phyloP scores from a whole-genome alignment of 2,888 invertebrate species.

The Drosophila kokeensis region DNA sequence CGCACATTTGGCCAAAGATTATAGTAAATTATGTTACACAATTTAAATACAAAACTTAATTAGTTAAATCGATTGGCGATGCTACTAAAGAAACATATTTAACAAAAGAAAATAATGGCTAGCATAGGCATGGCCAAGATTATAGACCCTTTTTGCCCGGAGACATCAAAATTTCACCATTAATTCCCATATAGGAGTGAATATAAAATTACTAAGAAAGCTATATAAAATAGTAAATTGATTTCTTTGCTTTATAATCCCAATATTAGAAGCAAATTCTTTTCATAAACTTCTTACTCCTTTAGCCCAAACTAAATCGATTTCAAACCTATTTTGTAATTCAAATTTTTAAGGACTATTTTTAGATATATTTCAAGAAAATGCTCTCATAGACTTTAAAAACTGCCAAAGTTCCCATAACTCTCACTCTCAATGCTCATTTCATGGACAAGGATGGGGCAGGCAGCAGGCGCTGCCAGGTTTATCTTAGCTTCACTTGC shows the following conservation, averaged over 20 bases:
- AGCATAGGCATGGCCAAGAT: neutral
- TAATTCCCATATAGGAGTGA: neutral
- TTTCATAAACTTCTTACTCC: neutral
- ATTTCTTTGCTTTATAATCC: neutral
- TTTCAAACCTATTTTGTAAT: neutral
- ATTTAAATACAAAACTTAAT: neutral
- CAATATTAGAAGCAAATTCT: neutral
- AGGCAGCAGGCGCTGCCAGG: conserved; percentile 8
- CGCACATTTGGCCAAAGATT: neutral
- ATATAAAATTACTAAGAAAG: neutral
- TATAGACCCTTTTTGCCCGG: neutral
- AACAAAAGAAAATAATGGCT: neutral
- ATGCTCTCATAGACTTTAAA: neutral
- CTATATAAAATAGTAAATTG: neutral
- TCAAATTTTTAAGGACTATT: neutral
- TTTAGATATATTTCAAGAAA: neutral
- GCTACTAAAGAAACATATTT: neutral
- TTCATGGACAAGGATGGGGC: neutral
- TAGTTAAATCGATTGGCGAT: neutral
- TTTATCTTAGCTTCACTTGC: conserved; percentile 8
- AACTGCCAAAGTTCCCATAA: neutral
- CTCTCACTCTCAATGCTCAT: conserved; percentile 7
- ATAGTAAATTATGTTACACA: neutral
- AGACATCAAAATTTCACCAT: neutral
- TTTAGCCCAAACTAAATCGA: neutral